A percentile compares a stretch with the other conserved stretches of the same genome.
phyloP scores from a whole-genome alignment of 2,797 vertebrate species.

The Tenualosa ilisha region DNA sequence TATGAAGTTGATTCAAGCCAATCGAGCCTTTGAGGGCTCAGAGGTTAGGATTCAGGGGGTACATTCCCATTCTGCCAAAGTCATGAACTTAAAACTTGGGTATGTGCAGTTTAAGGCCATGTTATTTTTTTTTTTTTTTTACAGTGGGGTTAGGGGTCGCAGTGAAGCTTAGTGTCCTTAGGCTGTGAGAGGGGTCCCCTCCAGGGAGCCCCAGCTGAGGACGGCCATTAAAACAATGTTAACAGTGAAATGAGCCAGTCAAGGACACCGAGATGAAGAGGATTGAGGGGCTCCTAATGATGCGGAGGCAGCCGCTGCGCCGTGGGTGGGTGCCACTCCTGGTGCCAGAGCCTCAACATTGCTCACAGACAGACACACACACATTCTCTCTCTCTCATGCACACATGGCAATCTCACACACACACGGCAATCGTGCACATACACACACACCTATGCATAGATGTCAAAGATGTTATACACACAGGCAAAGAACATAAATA shows the following conservation, averaged over 20 bases:
- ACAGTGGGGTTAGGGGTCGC: not conserved
- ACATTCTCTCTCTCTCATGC: too few species aligned
- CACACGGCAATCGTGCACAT: not conserved
- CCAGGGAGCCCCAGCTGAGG: not conserved
- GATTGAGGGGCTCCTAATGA: not conserved
- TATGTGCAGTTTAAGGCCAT: not conserved
- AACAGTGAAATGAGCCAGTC: conserved; percentile 1
- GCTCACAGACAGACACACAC: not conserved
- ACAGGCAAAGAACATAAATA: not conserved
- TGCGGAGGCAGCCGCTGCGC: not conserved
- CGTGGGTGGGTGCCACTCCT: too few species aligned
- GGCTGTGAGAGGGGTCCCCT: not conserved
- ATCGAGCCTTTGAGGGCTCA: too few species aligned
- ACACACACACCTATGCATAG: not conserved
- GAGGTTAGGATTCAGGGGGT: too few species aligned
- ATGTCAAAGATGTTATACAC: too few species aligned
- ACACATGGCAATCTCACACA: too few species aligned
- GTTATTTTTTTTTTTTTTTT: not conserved
- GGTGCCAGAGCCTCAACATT: not conserved
- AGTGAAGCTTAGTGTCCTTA: not conserved
- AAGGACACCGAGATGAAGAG: not conserved
- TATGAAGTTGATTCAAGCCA: too few species aligned
- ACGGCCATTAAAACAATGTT: not conserved
- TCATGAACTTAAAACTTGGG: not conserved
- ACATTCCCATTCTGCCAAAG: not conserved